These are phyloP conservation scores for Cottus gobio DNA, from an alignment of 2,113 vertebrate genomes.

Conservation along the genomic window DNA sequence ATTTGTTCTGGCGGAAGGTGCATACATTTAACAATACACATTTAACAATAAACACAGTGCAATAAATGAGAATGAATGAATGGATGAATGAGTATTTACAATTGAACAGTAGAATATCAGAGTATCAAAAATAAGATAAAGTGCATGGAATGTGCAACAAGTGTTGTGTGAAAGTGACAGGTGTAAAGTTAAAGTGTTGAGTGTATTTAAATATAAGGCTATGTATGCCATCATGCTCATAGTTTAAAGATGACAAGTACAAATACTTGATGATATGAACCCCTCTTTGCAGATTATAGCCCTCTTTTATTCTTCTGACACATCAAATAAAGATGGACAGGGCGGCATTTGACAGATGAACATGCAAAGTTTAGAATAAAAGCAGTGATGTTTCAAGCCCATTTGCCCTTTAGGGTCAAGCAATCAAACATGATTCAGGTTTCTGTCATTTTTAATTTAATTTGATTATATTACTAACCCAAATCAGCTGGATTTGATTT, in stretches of 20 bases:
- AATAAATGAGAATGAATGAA: too few relatives aligned
- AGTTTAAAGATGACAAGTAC: not conserved
- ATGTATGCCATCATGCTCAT: constrained; percentile 1
- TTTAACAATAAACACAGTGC: too few relatives aligned
- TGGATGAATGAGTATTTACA: too few relatives aligned
- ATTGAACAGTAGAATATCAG: too few relatives aligned
- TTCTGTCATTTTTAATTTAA: constrained; percentile 52
- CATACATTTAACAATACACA: too few relatives aligned
- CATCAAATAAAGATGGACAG: not conserved
- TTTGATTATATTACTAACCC: constrained; percentile 48
- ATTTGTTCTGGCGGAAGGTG: too few relatives aligned
- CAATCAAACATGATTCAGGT: constrained; percentile 54
- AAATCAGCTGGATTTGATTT: constrained; percentile 70
- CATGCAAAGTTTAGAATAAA: constrained; percentile 7
- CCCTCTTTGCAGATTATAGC: constrained; percentile 14
- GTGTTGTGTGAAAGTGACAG: too few relatives aligned
- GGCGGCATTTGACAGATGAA: constrained; percentile 3
- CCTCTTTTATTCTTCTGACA: not conserved
- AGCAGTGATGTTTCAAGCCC: constrained; percentile 13
- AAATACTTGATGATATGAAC: constrained; percentile 4
- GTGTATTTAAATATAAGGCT: too few relatives aligned
- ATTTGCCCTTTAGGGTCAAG: constrained; percentile 30
- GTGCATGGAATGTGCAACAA: too few relatives aligned
- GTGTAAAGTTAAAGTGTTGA: too few relatives aligned
- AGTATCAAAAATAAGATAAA: too few relatives aligned